phyloP scores from a whole-genome alignment of 2,888 invertebrate species.

The Cryptosula pallasiana region DNA sequence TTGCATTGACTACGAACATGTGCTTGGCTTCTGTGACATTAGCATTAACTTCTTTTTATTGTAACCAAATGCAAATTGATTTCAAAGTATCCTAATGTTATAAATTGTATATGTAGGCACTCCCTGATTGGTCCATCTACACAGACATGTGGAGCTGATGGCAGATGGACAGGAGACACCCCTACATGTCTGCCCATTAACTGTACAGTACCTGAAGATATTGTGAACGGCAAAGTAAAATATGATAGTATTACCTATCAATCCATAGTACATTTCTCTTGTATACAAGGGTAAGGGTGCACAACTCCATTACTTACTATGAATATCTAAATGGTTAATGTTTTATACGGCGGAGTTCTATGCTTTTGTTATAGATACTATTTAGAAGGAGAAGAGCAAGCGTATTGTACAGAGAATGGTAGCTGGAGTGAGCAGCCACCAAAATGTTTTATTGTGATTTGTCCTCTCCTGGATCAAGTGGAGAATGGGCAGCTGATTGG shows the following conservation, averaged over 20 bases:
- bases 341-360: no score
- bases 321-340: no score
- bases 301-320: no score
- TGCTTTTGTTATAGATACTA: no score
- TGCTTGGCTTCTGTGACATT: no score
- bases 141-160: constrained; percentile 33
- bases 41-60: no score
- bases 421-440: neutral
- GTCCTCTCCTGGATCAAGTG: neutral
- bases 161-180: constrained; percentile 39
- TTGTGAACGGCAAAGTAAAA: neutral
- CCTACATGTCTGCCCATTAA: constrained; percentile 43
- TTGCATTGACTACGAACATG: no score
- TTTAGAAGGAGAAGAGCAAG: neutral
- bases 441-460: neutral
- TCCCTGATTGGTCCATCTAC: neutral
- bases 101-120: no score
- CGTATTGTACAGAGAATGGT: neutral
- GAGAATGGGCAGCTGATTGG: neutral
- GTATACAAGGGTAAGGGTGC: neutral
- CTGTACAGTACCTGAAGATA: constrained; percentile 26
- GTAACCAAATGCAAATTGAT: no score
- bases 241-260: neutral
- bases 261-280: neutral
- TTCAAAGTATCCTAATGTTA: no score